phyloP scores from a whole-genome alignment of 2,888 invertebrate genomes.

The Endotricha flammealis region DNA sequence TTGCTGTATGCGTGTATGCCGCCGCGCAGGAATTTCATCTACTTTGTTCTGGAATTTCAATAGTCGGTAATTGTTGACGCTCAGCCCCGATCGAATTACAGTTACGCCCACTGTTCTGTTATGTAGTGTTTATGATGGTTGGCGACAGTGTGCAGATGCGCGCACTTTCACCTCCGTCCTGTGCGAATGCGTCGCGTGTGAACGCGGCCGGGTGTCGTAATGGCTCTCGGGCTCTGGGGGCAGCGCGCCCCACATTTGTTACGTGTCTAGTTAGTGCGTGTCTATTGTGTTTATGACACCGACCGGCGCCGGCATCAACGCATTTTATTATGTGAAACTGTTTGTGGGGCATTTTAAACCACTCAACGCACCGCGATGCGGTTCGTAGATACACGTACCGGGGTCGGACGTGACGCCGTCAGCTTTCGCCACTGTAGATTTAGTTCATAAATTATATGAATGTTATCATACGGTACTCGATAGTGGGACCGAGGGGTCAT shows the following conservation, averaged over 20 bases:
- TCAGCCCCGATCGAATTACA: constrained; percentile 28
- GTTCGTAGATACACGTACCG: constrained; percentile 16
- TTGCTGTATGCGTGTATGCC: too few species aligned
- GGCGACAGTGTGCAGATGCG: constrained; percentile 41
- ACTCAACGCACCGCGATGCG: too few species aligned
- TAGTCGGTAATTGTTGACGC: constrained; percentile 19
- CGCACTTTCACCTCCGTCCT: constrained; percentile 65
- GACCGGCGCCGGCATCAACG: constrained; percentile 10
- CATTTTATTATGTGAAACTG: constrained; percentile 4
- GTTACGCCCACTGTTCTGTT: constrained; percentile 44
- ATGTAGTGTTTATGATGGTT: constrained; percentile 33
- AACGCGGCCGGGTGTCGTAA: constrained; percentile 42
- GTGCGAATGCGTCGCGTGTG: constrained; percentile 45
- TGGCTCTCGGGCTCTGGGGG: constrained; percentile 35
- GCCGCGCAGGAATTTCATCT: too few species aligned
- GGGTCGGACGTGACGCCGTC: constrained; percentile 25
- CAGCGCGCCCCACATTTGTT: constrained; percentile 12
- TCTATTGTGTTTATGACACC: constrained; percentile 10
- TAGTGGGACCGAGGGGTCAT: constrained; percentile 32
- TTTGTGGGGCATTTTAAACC: background rate
- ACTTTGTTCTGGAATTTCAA: constrained; percentile 19
- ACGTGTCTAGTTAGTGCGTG: constrained; percentile 13
- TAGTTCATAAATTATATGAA: background rate
- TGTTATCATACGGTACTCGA: constrained; percentile 6
- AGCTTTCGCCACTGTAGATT: constrained; percentile 24